Evolutionary conservation across 2,113 vertebrate genomes (phyloP), one percentile per base, ranked within the genome.

Genomic region (Pipa parva): DNA sequence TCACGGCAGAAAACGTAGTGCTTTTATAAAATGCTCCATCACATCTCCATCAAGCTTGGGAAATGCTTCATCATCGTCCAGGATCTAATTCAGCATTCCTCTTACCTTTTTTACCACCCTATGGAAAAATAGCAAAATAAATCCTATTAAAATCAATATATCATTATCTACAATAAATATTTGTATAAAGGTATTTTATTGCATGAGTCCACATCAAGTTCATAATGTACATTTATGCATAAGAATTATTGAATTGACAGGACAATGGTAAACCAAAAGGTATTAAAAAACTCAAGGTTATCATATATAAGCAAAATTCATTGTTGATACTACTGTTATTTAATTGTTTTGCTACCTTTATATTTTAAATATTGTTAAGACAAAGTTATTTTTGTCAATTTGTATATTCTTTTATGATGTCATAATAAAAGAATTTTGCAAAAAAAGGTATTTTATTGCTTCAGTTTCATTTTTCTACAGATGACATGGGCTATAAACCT

Each of bases 61-160:
- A 76, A 73, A 76, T 51, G 37, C 5, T 17, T 61, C 33, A 82
- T 87, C 80, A 83, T 50, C 79, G 88, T 89, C 85, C 92, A 77
- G 89, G 83, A 80, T 95, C 92, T 13, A 84, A 78, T 72, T 98
- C 90, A 5, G 80, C 82, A 36, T 83, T 84, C 74, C 86, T 94
- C 80, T 92, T 94, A 29, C 88, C 90, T 77, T 91, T 97, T 82
- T 91, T 93, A 80, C 90, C 92, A 69, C 84, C 87, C 95, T 98
- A 83, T 49, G 68, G 64, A 78, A 15, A 71, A 80, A 3, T 81
- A 74, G 79, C 17, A 69, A 27, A 83, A 62, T 76, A 72, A 60
- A 64, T 60, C 20, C 12, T 74, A 42, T 75, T 15, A n/a, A 42
- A 7, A 5, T 13, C 39, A 5, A 13, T 39, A 39, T 39, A 5